Base-by-base conservation (phyloP, 2,888 invertebrate species). In the Unio delphinus region DNA sequence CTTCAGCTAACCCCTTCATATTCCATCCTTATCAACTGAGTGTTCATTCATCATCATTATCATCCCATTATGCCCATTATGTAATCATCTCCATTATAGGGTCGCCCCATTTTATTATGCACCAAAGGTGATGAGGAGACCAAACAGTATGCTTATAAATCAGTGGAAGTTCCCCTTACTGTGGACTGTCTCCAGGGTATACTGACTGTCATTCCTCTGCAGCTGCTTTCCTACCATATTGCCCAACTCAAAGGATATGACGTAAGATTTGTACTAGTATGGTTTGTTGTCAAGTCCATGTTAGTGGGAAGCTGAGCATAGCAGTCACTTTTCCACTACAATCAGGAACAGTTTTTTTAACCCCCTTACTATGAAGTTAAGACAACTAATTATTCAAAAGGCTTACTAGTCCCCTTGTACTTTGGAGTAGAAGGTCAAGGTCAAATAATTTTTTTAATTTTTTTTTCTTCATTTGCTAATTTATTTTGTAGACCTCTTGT, bases 201-300 rank as follows among this genome's bases (percentile, higher is more conserved):
- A 82, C 92, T 99, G 30, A 96, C 98, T 0, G 99, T 99, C 68
- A 99, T 99, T 89, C 99, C 99, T 17, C 95, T 99, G 95, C 99
- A 99, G 91, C 92, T 99, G 70, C 93, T 99, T 28, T 97, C 98
- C 73, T 99, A 97, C 91, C 99, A 99, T 91, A 97, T 99, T 87
- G 99, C 99, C 55, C 98, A 98, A 17, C 92, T 98, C 79, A 94
- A 95, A 76, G 98, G 95, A 72, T 97, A 97, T 90, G 98, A 99
- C 90, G 98, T 92, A 88, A 89, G 89, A 79, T 66, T 45, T 15
- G 15, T 45, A 45, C 15, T 45, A 45, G 45, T 45, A 45, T 15
- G 45, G 45, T 45, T 45, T 45, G 11, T 45, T 45, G 45, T 45
- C 45, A 15, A 45, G 45, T 15, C 45, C 45, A 45, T 15, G 1